Conservation (phyloP, 2,797 vertebrate genomes). For the Adelosebastes latens region DNA sequence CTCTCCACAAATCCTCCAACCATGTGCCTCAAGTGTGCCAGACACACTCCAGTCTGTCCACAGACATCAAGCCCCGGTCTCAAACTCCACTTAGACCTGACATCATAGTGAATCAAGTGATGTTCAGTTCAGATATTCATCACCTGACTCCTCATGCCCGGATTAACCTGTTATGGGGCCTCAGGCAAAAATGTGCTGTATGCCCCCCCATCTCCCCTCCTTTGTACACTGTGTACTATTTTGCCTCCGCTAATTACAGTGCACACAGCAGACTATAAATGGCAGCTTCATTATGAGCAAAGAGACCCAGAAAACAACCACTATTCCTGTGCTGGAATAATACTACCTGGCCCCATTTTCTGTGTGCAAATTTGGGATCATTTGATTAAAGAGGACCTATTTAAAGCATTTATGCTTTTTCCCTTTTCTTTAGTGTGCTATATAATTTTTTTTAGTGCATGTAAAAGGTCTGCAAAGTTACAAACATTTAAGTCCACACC, state of each 20-base stretch:
- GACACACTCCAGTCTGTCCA: constrained; percentile 21
- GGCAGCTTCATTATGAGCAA: background rate
- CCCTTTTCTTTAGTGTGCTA: background rate
- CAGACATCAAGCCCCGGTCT: constrained; percentile 3
- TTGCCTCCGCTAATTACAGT: background rate
- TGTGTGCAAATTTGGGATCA: background rate
- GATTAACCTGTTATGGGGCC: background rate
- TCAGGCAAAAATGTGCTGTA: background rate
- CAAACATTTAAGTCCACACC: too few species aligned
- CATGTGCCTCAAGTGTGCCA: constrained; percentile 13
- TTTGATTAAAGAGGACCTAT: background rate
- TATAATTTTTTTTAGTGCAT: too few species aligned
- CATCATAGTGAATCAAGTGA: background rate
- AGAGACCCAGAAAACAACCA: background rate
- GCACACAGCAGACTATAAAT: background rate
- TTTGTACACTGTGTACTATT: background rate
- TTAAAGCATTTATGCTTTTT: too few species aligned
- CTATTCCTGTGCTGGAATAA: background rate
- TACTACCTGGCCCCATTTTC: background rate
- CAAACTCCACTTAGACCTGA: background rate
- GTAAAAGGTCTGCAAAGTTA: too few species aligned
- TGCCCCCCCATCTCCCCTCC: background rate
- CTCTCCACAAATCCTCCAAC: constrained; percentile 18
- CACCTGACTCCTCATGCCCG: background rate
- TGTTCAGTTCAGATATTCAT: background rate